phyloP scores from a whole-genome alignment of 2,888 invertebrate genomes.

The Diogma glabrata region DNA sequence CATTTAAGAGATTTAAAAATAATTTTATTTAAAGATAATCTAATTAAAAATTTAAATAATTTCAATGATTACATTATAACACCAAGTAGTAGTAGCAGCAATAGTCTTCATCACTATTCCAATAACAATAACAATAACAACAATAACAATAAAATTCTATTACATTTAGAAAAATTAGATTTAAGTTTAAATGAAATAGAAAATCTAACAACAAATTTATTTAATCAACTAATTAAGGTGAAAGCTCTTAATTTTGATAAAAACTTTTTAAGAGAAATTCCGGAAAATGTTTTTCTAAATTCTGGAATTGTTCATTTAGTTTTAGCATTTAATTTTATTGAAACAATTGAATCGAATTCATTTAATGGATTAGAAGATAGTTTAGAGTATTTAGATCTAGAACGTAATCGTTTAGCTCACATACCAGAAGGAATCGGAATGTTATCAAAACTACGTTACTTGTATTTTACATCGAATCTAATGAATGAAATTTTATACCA shows the following conservation, averaged over 20 bases:
- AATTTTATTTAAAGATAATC: slow-evolving; percentile 33
- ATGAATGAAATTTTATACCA: slow-evolving; percentile 47
- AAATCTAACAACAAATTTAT: slow-evolving; percentile 50
- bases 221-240: slow-evolving; percentile 60
- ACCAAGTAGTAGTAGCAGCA: too few relatives aligned
- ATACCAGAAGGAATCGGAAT: slow-evolving; percentile 60
- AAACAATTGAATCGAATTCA: slow-evolving; percentile 54
- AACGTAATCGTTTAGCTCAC: slow-evolving; percentile 60
- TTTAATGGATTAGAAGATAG: slow-evolving; percentile 61
- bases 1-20: slow-evolving; percentile 33
- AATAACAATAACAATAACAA: too few relatives aligned
- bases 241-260: slow-evolving; percentile 71
- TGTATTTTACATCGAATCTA: slow-evolving; percentile 73
- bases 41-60: slow-evolving; percentile 31
- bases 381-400: slow-evolving; percentile 71
- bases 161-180: slow-evolving; percentile 70
- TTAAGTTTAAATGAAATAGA: slow-evolving; percentile 73
- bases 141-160: slow-evolving; percentile 22
- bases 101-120: too few relatives aligned
- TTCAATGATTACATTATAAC: slow-evolving; percentile 29
- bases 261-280: slow-evolving; percentile 59
- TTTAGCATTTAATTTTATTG: slow-evolving; percentile 65
- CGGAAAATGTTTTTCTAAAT: slow-evolving; percentile 53
- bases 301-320: slow-evolving; percentile 66
- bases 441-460: slow-evolving; percentile 59